Percentiles rank a stretch among this genome's conserved stretches.
Conservation (phyloP, 2,888 invertebrate genomes). For the Apodemia duryi region DNA sequence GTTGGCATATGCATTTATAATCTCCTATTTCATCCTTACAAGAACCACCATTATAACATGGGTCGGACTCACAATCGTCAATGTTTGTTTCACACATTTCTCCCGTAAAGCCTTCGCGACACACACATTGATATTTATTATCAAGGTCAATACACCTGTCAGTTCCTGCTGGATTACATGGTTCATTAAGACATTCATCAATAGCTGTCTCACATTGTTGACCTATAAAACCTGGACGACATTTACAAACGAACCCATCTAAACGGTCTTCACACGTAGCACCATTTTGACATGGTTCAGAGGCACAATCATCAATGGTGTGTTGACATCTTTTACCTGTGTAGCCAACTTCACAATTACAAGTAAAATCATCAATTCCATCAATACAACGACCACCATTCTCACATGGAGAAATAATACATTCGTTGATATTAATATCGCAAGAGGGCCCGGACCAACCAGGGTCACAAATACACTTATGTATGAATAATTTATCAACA, state of each 20-base stretch:
- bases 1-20: constrained; percentile 89
- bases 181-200: constrained; percentile 94
- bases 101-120: constrained; percentile 93
- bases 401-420: constrained; percentile 91
- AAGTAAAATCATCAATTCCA: constrained; percentile 88
- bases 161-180: constrained; percentile 94
- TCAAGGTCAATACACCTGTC: constrained; percentile 93
- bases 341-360: constrained; percentile 95
- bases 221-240: constrained; percentile 94
- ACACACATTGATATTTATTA: constrained; percentile 92
- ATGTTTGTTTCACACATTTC: constrained; percentile 90
- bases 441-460: constrained; percentile 95
- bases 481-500: constrained; percentile 91
- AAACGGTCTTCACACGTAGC: constrained; percentile 92
- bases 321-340: constrained; percentile 96
- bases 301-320: constrained; percentile 93
- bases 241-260: constrained; percentile 95
- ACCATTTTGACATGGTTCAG: constrained; percentile 94
- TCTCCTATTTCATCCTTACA: constrained; percentile 92
- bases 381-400: constrained; percentile 96
- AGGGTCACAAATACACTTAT: constrained; percentile 93
- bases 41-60: constrained; percentile 93
- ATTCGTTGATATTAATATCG: constrained; percentile 95
- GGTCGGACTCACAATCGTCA: constrained; percentile 91
- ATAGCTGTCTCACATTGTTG: constrained; percentile 96